Evolutionary conservation across 2,888 invertebrate species (phyloP), one percentile per base, ranked within the genome.

Genomic region (Slavum lentiscoides): DNA sequence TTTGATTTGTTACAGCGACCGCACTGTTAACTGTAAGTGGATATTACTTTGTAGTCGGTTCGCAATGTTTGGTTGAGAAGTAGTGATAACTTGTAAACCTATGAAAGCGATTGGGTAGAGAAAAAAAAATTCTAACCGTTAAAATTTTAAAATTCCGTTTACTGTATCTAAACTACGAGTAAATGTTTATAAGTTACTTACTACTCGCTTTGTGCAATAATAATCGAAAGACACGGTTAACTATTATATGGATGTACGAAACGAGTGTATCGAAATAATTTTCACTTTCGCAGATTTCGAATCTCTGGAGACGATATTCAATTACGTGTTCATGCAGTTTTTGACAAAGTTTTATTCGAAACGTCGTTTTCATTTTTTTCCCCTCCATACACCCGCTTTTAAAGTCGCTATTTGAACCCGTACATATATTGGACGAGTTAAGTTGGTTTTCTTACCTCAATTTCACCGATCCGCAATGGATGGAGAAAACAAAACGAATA

Each of bases 401-500:
- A 49, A 61, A 62, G 61, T 73, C 21, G 49, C 61, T 30, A 30
- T 62, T 62, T 49, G 61, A 73, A 73, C 73, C n/a, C 39, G 23
- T 30, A 30, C 30, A 30, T 2, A 30, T 30, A 62, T 30, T 49
- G 30, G 21, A 61, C n/a, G n/a, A 73, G 17, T 72, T 72, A 6
- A 43, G 43, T 72, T 21, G 43, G 21, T 17, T 39, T 72, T 43
- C 43, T 23, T 43, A 61, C 59, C 49, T 62, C 49, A 30, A 55
- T 73, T 73, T 73, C 30, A 62, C 62, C 61, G 62, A 73, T 49
- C 30, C 49, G 49, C 30, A 30, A 30, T 62, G 9, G 49, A 74
- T n/a, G 4, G 15, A n/a, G 11, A 62, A 74, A 74, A 74, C 49
- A 74, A 62, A 74, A 74, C 30, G 62, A 62, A 74, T 64, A 62